Conservation (phyloP, 2,113 vertebrate genomes). For the Mobula birostris region DNA sequence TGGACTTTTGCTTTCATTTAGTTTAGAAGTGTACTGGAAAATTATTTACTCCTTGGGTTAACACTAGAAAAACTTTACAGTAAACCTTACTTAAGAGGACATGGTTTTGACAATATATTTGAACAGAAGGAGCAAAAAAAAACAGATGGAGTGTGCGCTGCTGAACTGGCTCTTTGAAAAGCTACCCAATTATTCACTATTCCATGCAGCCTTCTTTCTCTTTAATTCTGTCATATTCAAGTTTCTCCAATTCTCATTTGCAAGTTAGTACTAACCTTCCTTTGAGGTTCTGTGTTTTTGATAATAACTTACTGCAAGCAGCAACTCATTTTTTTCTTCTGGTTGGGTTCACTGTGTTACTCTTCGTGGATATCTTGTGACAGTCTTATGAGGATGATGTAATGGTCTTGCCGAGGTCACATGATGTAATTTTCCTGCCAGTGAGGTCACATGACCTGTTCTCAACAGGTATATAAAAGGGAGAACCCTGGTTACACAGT, state of each 20-base stretch:
- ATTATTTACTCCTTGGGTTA: neutral
- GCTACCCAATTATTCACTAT: neutral
- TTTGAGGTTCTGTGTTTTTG: neutral
- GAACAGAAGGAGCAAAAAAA: neutral
- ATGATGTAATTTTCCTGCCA: too few relatives aligned
- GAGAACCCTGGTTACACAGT: too few relatives aligned
- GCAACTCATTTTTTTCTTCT: neutral
- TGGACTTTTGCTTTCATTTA: slow-evolving; percentile 13
- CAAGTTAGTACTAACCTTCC: neutral
- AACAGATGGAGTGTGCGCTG: neutral
- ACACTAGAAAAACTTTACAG: neutral
- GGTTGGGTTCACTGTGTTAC: neutral
- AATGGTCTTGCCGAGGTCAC: too few relatives aligned
- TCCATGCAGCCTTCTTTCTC: too few relatives aligned
- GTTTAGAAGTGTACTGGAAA: slow-evolving; percentile 1
- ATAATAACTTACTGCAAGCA: neutral
- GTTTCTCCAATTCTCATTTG: too few relatives aligned
- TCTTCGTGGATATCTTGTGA: too few relatives aligned
- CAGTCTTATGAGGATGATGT: too few relatives aligned
- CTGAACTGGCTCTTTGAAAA: neutral
- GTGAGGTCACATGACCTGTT: too few relatives aligned
- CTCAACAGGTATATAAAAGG: too few relatives aligned
- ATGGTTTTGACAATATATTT: neutral
- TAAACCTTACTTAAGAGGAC: neutral
- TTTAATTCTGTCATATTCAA: neutral